These are phyloP conservation scores for Apostichopus japonicus DNA, from an alignment of 35 echinoderm and acorn worm genomes.

Conservation along the genomic window DNA sequence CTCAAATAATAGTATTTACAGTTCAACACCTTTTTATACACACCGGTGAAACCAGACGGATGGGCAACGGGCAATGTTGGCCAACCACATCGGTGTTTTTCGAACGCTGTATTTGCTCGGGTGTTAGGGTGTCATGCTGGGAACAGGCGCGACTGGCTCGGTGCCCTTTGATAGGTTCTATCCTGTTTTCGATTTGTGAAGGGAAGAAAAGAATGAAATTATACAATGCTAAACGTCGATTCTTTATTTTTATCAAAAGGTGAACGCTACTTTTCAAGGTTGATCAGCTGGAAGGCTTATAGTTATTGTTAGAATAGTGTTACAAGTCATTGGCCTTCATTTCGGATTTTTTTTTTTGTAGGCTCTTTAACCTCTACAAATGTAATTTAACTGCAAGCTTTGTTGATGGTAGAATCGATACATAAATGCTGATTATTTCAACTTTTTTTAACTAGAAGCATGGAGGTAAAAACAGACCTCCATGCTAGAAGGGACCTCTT, in stretches of 20 bases:
- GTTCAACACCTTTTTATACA: neutral
- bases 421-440: too few species aligned
- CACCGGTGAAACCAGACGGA: neutral
- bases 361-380: neutral
- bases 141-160: neutral
- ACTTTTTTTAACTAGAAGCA: too few species aligned
- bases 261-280: neutral
- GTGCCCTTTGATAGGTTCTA: neutral
- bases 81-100: neutral
- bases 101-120: neutral
- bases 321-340: neutral
- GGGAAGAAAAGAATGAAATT: neutral
- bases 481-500: too few species aligned
- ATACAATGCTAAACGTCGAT: neutral
- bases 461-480: too few species aligned
- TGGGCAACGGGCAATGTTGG: neutral
- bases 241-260: neutral
- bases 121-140: slow-evolving; percentile 41
- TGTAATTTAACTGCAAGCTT: neutral
- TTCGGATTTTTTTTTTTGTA: neutral
- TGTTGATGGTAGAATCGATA: neutral
- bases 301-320: neutral
- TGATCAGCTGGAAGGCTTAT: neutral
- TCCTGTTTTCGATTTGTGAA: neutral
- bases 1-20: neutral